phyloP scores from a whole-genome alignment of 53 echinoderm and acorn worm genomes.

The Paracentrotus lividus region DNA sequence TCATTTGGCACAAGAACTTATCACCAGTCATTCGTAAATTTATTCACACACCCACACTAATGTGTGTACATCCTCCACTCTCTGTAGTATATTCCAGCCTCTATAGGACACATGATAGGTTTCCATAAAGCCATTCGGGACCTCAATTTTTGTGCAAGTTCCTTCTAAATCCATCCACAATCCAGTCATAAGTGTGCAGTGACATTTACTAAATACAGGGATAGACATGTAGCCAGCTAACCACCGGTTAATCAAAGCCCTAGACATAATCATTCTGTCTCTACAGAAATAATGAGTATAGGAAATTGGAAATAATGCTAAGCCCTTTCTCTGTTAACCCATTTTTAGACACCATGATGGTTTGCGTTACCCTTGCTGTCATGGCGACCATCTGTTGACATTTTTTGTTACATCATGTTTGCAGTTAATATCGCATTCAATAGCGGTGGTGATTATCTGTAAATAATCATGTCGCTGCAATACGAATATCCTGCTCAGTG shows the following conservation, averaged over 20 bases:
- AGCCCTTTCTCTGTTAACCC: background rate
- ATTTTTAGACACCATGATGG: background rate
- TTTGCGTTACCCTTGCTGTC: background rate
- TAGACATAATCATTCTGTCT: background rate
- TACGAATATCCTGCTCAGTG: background rate
- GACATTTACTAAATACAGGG: too few relatives aligned
- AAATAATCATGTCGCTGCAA: background rate
- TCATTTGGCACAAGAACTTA: too few relatives aligned
- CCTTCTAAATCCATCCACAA: too few relatives aligned
- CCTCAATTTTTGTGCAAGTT: too few relatives aligned
- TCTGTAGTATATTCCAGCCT: too few relatives aligned
- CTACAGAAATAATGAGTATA: background rate
- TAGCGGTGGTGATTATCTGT: background rate
- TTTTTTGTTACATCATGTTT: background rate
- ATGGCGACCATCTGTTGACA: background rate
- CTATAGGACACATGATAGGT: too few relatives aligned
- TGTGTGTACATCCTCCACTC: too few relatives aligned
- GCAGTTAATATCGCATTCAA: background rate
- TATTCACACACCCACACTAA: too few relatives aligned
- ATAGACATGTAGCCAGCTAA: background rate
- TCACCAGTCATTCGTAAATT: too few relatives aligned
- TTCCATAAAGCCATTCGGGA: too few relatives aligned
- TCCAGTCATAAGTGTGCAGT: too few relatives aligned
- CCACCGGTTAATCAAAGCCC: background rate
- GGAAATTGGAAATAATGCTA: background rate